phyloP scores from a whole-genome alignment of 2,797 vertebrate species.

The Aeoliscus strigatus region DNA sequence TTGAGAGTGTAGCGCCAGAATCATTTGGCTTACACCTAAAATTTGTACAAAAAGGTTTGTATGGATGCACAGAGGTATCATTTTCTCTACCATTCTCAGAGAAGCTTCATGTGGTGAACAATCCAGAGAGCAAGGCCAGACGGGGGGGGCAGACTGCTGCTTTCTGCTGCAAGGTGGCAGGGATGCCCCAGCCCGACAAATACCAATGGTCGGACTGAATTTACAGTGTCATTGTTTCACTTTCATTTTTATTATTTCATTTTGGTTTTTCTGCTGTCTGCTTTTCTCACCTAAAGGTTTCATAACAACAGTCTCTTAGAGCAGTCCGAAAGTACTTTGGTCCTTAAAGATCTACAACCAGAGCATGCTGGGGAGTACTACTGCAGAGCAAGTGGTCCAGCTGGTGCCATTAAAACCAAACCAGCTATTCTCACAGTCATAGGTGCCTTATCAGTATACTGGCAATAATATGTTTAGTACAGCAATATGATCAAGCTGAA shows the following conservation, averaged over 20 bases:
- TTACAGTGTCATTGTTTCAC: neutral
- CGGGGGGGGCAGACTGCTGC: conserved; percentile 83
- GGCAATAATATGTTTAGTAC: no score
- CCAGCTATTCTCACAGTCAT: conserved; percentile 80
- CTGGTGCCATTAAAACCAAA: conserved; percentile 85
- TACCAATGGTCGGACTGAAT: conserved; percentile 85
- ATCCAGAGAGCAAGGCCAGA: conserved; percentile 83
- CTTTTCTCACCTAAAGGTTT: conserved; percentile 77
- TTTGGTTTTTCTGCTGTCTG: neutral
- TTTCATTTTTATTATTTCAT: neutral
- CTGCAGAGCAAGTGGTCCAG: conserved; percentile 86
- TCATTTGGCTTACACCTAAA: neutral
- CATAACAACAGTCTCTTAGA: conserved; percentile 86
- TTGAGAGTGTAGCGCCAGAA: neutral
- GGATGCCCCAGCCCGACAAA: conserved; percentile 79
- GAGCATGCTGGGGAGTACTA: conserved; percentile 87
- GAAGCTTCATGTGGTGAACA: conserved; percentile 82
- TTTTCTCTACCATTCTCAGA: conserved; percentile 65
- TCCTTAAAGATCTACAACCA: conserved; percentile 80
- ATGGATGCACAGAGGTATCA: neutral
- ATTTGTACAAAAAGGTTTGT: neutral
- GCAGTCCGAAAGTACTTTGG: conserved; percentile 81
- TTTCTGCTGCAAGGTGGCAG: conserved; percentile 87
- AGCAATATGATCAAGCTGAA: no score
- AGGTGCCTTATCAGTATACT: conserved; percentile 71